Conservation (phyloP, 92 coral and sea anemone species). For the Epizoanthus rinbou region DNA sequence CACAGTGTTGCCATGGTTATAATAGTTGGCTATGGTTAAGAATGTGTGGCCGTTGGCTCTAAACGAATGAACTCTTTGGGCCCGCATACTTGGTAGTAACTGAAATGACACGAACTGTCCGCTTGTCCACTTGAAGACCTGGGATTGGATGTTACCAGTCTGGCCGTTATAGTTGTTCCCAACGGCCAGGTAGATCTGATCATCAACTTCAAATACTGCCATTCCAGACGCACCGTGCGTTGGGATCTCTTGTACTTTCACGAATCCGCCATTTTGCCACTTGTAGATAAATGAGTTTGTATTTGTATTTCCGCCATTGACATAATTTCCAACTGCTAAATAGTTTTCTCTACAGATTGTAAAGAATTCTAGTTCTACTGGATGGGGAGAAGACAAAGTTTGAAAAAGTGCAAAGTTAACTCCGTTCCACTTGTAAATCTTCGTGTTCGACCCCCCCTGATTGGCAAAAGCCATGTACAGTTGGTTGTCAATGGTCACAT, state of each 20-base stretch:
- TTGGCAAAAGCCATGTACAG: conserved; percentile 24
- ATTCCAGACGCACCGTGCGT: conserved; percentile 44
- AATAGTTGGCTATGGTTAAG: conserved; percentile 44
- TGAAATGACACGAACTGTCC: conserved; percentile 38
- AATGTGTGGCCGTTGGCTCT: conserved; percentile 47
- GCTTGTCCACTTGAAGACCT: conserved; percentile 51
- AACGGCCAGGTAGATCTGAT: conserved; percentile 38
- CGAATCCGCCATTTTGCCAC: conserved; percentile 36
- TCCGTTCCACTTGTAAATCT: conserved; percentile 30
- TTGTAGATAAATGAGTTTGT: conserved; percentile 52
- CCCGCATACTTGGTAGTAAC: conserved; percentile 35
- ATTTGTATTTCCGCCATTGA: conserved; percentile 7
- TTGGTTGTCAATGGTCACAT: neutral
- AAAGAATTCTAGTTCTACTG: conserved; percentile 10
- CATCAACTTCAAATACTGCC: conserved; percentile 26
- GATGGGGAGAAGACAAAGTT: neutral
- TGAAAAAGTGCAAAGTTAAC: neutral
- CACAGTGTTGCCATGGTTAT: conserved; percentile 13
- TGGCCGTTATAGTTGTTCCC: conserved; percentile 39
- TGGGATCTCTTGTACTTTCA: conserved; percentile 44
- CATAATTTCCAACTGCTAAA: conserved; percentile 17
- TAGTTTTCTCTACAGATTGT: conserved; percentile 21
- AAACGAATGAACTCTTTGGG: conserved; percentile 25
- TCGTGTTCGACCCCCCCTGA: neutral
- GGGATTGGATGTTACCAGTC: conserved; percentile 23